Base-by-base conservation (phyloP, 2,888 invertebrate species). In the Graphium colonna region DNA sequence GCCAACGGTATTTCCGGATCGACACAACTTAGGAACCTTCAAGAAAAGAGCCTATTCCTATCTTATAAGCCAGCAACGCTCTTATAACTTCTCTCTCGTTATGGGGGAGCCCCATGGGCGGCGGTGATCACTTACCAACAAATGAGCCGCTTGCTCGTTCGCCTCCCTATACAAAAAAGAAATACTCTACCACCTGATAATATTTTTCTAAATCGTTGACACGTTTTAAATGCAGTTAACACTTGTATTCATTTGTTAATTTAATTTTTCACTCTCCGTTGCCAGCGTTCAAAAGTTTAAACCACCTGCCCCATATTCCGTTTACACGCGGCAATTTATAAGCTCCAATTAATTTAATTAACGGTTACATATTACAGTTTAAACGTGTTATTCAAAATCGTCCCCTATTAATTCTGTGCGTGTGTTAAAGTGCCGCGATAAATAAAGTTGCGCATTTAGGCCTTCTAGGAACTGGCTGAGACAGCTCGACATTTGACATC, bases 401-500 rank as follows among this genome's bases (percentile, higher is more conserved):
- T 12, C 8, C 33, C 15, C 18, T 26, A 48, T 53, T 48, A 43
- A 53, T 48, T 48, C 47, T 10, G 28, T 18, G 26, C 48, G 12
- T 9, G 31, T 13, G 28, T 41, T 31, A 36, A 15, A 41, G 41
- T 47, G 46, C 5, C 9, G 28, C 31, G 13, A 47, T 53, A 48
- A 53, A 48, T 43, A 48, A 28, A 41, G 47, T 42, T 33, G 3
- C 21, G n/a, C 39, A 31, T 50, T 21, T 12, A 50, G 42, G 33
- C 38, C 38, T 53, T 49, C 53, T 44, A n/a, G 17, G 44, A 44
- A 48, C 26, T 18, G 36, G 10, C 33, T 31, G 9, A 21, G 15
- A 33, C 38, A 36, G 31, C 26, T 15, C 36, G 48, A 26, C 42
- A 48, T 50, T 50, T 41, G 50, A 45, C 45, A 50, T 50, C 16